A percentile compares a stretch with the other conserved stretches of the same genome.
phyloP scores from a whole-genome alignment of 1,140 invertebrate genomes.

The Dysdera silvatica region DNA sequence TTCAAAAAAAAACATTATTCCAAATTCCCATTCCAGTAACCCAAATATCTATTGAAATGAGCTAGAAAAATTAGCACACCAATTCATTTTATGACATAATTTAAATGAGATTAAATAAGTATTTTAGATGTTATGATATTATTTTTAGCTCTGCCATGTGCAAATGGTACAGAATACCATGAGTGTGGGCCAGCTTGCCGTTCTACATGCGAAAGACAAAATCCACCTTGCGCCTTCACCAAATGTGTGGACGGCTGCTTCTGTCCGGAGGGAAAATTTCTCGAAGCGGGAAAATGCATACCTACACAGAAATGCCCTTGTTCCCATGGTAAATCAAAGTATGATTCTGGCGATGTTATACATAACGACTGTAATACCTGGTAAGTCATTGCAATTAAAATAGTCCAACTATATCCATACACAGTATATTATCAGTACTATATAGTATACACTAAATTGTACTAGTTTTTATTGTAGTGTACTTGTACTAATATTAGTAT shows the following conservation, averaged over 20 bases:
- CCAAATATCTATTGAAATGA: no score
- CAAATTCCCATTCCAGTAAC: no score
- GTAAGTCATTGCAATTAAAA: slow-evolving; percentile 36
- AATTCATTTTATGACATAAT: background rate
- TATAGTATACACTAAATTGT: no score
- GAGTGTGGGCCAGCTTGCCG: slow-evolving; percentile 25
- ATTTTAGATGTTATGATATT: background rate
- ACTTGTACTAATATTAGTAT: no score
- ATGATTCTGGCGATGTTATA: slow-evolving; percentile 35
- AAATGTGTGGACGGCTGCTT: slow-evolving; percentile 78
- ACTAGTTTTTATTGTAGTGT: no score
- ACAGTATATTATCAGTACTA: no score
- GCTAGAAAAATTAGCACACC: no score
- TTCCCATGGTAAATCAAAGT: slow-evolving; percentile 33
- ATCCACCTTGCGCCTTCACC: slow-evolving; percentile 11
- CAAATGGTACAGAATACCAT: slow-evolving; percentile 11
- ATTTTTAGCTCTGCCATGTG: slow-evolving; percentile 12
- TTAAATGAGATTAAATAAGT: no score
- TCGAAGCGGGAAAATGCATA: slow-evolving; percentile 49
- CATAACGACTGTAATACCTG: slow-evolving; percentile 43
- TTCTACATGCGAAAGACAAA: slow-evolving; percentile 18
- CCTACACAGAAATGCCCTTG: slow-evolving; percentile 40
- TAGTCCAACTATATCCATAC: no score
- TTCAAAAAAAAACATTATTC: no score
- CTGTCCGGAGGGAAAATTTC: slow-evolving; percentile 63